Percentiles rank a stretch among this genome's conserved stretches.
These are phyloP conservation scores for Meleagris gallopavo DNA, from an alignment of 2,113 vertebrate species.

Conservation along the genomic window DNA sequence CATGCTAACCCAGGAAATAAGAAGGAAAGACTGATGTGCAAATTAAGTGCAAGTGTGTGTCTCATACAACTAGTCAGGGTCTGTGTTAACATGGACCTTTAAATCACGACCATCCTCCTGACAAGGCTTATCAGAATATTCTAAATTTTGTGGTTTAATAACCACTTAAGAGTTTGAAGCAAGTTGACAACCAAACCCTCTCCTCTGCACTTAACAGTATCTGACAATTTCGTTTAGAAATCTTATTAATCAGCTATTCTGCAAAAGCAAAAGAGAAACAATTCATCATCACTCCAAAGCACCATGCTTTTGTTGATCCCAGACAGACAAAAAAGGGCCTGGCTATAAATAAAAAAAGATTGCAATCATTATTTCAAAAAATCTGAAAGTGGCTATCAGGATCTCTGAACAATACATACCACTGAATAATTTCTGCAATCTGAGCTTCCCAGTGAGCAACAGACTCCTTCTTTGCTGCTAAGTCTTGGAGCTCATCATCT, in stretches of 20 bases:
- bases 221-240: not conserved
- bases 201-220: not conserved
- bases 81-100: not conserved
- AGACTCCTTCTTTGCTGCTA: conserved; percentile 93
- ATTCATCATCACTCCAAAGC: not conserved
- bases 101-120: not conserved
- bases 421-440: conserved; percentile 98
- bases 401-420: conserved; percentile 77
- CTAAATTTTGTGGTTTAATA: not conserved
- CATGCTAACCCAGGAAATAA: not conserved
- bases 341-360: not conserved
- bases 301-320: not conserved
- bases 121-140: not conserved
- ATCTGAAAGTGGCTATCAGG: not conserved
- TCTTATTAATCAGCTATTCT: not conserved
- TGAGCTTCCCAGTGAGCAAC: conserved; percentile 98
- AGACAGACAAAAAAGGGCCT: not conserved
- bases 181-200: not conserved
- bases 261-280: not conserved
- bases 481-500: conserved; percentile 92
- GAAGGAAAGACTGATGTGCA: not conserved
- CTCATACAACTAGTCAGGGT: not conserved
- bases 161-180: not conserved
- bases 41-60: not conserved
- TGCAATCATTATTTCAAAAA: not conserved